Evolutionary conservation across 2,797 vertebrate genomes (phyloP).

Genomic region (Adrianichthys oophorus): DNA sequence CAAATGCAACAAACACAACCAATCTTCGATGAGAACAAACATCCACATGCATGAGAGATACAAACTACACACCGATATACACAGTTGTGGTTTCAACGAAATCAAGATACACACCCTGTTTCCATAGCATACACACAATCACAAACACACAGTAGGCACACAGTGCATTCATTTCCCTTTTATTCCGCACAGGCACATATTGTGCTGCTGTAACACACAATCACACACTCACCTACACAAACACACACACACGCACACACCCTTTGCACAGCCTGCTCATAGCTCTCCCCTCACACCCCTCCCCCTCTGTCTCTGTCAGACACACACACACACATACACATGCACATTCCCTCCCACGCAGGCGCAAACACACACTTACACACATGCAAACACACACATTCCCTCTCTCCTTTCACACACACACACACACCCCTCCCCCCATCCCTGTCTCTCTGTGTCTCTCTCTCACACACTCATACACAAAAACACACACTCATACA

Average conservation of each 20-base stretch:
- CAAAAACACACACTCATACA: slow-evolving; percentile 42
- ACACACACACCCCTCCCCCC: slow-evolving; percentile 52
- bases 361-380: slow-evolving; percentile 41
- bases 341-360: slow-evolving; percentile 58
- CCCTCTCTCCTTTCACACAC: slow-evolving; percentile 41
- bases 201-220: slow-evolving; percentile 68
- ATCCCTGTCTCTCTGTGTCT: slow-evolving; percentile 50
- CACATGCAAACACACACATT: slow-evolving; percentile 37
- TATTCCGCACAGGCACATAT: slow-evolving; percentile 76
- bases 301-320: slow-evolving; percentile 37
- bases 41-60: slow-evolving; percentile 40
- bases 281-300: slow-evolving; percentile 26
- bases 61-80: slow-evolving; percentile 37
- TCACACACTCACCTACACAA: slow-evolving; percentile 38
- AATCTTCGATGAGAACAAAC: slow-evolving; percentile 45
- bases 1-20: slow-evolving; percentile 30
- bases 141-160: slow-evolving; percentile 39
- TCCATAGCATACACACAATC: slow-evolving; percentile 36
- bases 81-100: slow-evolving; percentile 37
- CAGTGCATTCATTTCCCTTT: slow-evolving; percentile 74
- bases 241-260: slow-evolving; percentile 47
- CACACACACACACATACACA: slow-evolving; percentile 41
- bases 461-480: slow-evolving; percentile 35
- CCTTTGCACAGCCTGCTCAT: slow-evolving; percentile 32
- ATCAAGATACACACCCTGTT: slow-evolving; percentile 61